Conservation (phyloP, 2,888 invertebrate genomes). For the Xestia c-nigrum region DNA sequence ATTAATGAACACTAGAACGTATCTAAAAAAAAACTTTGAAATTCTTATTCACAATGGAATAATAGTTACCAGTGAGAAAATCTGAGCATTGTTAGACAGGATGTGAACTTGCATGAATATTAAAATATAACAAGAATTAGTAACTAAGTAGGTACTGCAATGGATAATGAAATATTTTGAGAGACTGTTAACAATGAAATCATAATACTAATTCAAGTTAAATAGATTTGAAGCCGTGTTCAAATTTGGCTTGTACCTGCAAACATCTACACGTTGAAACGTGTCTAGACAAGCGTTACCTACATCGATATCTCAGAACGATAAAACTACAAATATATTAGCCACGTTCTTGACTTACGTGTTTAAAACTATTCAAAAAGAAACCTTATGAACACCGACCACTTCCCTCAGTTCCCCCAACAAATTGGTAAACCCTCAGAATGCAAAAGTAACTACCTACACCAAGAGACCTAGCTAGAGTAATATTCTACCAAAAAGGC, state of each 20-base stretch:
- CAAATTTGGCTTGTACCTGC: not conserved
- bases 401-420: not conserved
- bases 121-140: slow-evolving; percentile 25
- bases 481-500: slow-evolving; percentile 51
- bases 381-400: slow-evolving; percentile 14
- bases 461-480: slow-evolving; percentile 34
- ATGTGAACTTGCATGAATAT: slow-evolving; percentile 32
- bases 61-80: slow-evolving; percentile 30
- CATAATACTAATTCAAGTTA: slow-evolving; percentile 4
- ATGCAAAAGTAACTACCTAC: slow-evolving; percentile 54
- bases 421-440: no score
- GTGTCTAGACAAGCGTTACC: slow-evolving; percentile 26
- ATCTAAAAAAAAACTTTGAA: slow-evolving; percentile 10
- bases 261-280: slow-evolving; percentile 24
- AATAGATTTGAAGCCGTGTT: not conserved
- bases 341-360: not conserved
- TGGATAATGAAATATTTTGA: slow-evolving; percentile 22
- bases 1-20: not conserved
- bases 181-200: slow-evolving; percentile 10
- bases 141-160: slow-evolving; percentile 15
- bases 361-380: slow-evolving; percentile 30
- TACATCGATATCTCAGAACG: slow-evolving; percentile 2
- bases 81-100: slow-evolving; percentile 39
- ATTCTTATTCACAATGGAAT: slow-evolving; percentile 32
- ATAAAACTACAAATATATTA: slow-evolving; percentile 17